Base-by-base conservation (phyloP, 1,140 invertebrate genomes). In the Drosophila lowei region DNA sequence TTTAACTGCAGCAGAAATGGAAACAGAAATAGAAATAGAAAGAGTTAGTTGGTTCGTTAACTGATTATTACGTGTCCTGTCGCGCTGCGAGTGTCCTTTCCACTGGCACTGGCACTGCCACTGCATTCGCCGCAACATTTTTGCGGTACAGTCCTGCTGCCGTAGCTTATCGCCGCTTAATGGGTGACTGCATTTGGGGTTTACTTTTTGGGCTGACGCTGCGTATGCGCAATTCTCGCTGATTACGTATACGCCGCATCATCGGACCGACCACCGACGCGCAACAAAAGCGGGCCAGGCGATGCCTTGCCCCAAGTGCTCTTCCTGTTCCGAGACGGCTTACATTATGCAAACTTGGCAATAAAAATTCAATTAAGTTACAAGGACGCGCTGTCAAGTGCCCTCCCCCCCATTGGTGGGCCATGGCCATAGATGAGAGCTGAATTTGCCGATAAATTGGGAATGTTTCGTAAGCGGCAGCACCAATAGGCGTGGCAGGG, bases 291-390 rank as follows among this genome's bases (percentile, higher is more conserved):
- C 47, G 16, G 18, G 28, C 21, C 18, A 38, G 16, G 18, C 49
- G 60, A 43, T 71, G 54, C 42, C 47, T 30, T 38, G 11, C 34
- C 34, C 34, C 34, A 38, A 38, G 11, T 8, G 11, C 34, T 13
- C 34, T 13, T 13, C 11, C 34, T 1, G 34, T 5, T 13, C 4
- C 11, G 34, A 38, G 11, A 13, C 11, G 74, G 44, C 53, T 77
- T 62, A 66, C 78, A 88, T 88, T 88, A 88, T 88, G 83, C 83
- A 88, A 88, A 88, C 78, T 83, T 83, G 71, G 83, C 83, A 88
- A 88, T 88, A 88, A 88, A 88, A 88, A 88, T 88, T 88, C 84
- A 88, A 88, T 88, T 88, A 88, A 89, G 75, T 65, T 70, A 47
- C 83, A 88, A 88, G 83, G 83, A 83, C 83, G 61, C 60, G 60